A percentile compares a stretch with the other conserved stretches of the same genome.
Conservation (phyloP, 2,113 vertebrate genomes). For the Nycticebus coucang region DNA sequence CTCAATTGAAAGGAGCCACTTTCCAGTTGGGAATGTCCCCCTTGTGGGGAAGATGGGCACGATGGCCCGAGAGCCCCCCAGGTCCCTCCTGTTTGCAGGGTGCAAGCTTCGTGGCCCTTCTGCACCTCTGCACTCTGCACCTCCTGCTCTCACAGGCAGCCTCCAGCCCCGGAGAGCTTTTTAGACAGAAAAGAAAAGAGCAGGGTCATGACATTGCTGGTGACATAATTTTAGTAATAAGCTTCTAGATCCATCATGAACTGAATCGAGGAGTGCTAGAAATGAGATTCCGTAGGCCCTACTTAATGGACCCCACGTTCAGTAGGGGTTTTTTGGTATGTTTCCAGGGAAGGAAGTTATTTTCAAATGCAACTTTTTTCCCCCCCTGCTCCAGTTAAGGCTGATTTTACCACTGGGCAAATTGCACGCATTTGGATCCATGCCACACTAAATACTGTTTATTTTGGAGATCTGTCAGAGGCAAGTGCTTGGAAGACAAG, state of each 20-base stretch:
- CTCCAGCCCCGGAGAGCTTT: not conserved
- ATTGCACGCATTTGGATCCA: constrained; percentile 79
- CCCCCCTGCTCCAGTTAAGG: constrained; percentile 61
- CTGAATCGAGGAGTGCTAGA: not conserved
- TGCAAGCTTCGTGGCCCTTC: fast-evolving
- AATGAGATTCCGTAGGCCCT: not conserved
- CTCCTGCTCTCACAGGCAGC: not conserved
- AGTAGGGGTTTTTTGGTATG: not conserved
- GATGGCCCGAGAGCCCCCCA: not conserved
- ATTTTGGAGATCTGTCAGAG: constrained; percentile 80
- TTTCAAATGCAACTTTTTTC: constrained; percentile 51
- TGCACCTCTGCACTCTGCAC: fast-evolving
- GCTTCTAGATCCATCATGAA: constrained; percentile 35
- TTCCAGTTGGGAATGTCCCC: not conserved
- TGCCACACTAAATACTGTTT: constrained; percentile 82
- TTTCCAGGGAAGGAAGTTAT: constrained; percentile 30
- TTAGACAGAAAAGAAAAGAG: not conserved
- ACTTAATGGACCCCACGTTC: not conserved
- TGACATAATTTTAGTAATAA: constrained; percentile 55
- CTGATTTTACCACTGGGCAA: constrained; percentile 80
- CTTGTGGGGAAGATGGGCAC: fast-evolving
- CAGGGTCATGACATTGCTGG: not conserved
- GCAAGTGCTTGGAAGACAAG: constrained; percentile 75
- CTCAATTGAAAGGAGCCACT: fast-evolving
- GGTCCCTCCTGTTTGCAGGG: not conserved